These are phyloP conservation scores for Thalassarche chlororhynchos DNA, from an alignment of 2,113 vertebrate species.

Conservation along the genomic window DNA sequence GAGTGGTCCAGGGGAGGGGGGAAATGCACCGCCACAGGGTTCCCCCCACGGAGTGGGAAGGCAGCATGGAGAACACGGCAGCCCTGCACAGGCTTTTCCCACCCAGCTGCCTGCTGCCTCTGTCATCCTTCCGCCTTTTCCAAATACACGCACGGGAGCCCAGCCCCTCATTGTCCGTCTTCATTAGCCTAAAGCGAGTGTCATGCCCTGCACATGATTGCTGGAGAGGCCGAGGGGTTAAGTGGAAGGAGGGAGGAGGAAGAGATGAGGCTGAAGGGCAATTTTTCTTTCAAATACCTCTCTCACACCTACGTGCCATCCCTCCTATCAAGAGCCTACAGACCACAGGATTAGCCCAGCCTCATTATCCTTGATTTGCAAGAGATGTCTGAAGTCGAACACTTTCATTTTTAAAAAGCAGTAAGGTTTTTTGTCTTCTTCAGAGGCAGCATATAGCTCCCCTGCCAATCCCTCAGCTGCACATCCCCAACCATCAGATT, in stretches of 20 bases:
- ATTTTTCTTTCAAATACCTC: neutral
- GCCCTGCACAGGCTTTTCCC: neutral
- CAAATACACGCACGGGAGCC: neutral
- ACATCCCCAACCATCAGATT: neutral
- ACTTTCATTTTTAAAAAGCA: neutral
- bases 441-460: neutral
- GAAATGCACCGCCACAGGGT: no score
- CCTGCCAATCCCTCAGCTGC: neutral
- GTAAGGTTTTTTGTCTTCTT: neutral
- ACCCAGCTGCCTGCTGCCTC: neutral
- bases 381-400: neutral
- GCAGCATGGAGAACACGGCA: fast-evolving
- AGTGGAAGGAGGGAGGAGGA: neutral
- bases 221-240: neutral
- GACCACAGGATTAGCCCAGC: neutral
- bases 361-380: neutral
- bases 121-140: neutral
- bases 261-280: neutral
- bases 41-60: fast-evolving
- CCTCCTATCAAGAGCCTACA: neutral
- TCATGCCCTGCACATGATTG: fast-evolving
- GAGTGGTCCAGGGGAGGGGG: no score
- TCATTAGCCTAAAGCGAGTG: neutral
- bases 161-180: neutral
- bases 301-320: neutral